A percentile compares a stretch with the other conserved stretches of the same genome.
phyloP scores from a whole-genome alignment of 2,797 vertebrate species.

The Delichon dasypus region DNA sequence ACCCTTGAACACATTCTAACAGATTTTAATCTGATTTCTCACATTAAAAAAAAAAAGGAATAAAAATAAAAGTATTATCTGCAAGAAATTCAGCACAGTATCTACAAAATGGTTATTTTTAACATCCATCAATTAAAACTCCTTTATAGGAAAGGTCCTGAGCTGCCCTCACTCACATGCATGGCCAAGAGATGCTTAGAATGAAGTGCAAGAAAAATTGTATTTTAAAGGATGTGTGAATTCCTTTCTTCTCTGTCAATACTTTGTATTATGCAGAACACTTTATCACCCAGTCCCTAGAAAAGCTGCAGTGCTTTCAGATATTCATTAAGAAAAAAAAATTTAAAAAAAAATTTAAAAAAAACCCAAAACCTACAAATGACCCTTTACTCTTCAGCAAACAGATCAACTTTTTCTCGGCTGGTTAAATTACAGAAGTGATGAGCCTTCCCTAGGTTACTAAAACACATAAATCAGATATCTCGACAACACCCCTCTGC shows the following conservation, averaged over 20 bases:
- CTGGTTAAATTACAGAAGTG: constrained; percentile 36
- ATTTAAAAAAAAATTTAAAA: too few relatives aligned
- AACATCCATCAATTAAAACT: neutral
- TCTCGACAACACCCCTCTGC: constrained; percentile 33
- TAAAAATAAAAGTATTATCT: neutral
- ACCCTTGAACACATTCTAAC: neutral
- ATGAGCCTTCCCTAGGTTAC: constrained; percentile 44
- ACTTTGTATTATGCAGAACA: neutral
- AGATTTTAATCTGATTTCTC: neutral
- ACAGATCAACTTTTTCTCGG: constrained; percentile 44
- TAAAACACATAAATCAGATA: constrained; percentile 45
- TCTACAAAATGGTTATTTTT: neutral
- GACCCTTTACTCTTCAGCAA: neutral
- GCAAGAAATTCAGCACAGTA: neutral
- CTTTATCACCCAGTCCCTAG: neutral
- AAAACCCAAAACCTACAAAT: neutral
- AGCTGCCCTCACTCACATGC: neutral
- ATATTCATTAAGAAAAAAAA: neutral
- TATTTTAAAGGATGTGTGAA: neutral
- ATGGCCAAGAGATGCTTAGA: neutral
- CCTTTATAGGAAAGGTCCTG: neutral
- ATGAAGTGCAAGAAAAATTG: neutral
- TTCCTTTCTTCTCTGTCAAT: neutral
- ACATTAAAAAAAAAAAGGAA: neutral
- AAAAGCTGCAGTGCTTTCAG: constrained; percentile 26